Base-by-base conservation (phyloP, 2,888 invertebrate genomes). In the Monoplex corrugatus region DNA sequence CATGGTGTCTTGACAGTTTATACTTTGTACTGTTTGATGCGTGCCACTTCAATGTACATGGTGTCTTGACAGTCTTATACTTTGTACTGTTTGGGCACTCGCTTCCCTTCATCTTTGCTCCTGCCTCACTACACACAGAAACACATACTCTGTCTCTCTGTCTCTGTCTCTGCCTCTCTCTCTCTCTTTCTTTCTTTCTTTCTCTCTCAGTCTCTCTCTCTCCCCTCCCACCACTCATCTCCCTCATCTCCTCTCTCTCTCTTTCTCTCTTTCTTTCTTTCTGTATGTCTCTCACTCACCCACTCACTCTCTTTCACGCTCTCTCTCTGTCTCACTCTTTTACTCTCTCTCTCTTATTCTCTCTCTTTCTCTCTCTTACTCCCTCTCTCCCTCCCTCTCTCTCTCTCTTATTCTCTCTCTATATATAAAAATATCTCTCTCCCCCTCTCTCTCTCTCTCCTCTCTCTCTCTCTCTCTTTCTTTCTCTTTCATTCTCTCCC, bases 371-470 rank as follows among this genome's bases (percentile, higher is more conserved):
- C 78, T 78, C 78, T 78, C 78, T 78, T 32, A 28, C 78, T 78
- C 78, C n/a, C 78, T 78, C 78, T 78, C 78, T 78, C 78, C n/a
- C 78, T 78, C 78, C n/a, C 78, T 78, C 78, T 78, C 78, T 78
- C 78, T 78, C 78, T 57, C 57, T 57, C 57, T 10, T 1, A 28
- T 2, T 57, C 57, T 50, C 8, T 50, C 10, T 50, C 8, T 23
- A 8, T 75, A n/a, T 75, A 8, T 75, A n/a, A 13, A 8, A 13
- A n/a, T 75, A n/a, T 75, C 75, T 75, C 8, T 75, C 75, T 75
- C 8, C 23, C 75, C 23, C 8, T 75, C 75, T 75, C 8, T 75
- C n/a, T 35, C 6, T n/a, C 75, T 32, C 6, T n/a, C 38, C 10
- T 57, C 57, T 57, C 57, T 57, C 19, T 57, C 16, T 50, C 50